Evolutionary conservation across 1,140 invertebrate genomes (phyloP).

Genomic region (Aphis gossypii): DNA sequence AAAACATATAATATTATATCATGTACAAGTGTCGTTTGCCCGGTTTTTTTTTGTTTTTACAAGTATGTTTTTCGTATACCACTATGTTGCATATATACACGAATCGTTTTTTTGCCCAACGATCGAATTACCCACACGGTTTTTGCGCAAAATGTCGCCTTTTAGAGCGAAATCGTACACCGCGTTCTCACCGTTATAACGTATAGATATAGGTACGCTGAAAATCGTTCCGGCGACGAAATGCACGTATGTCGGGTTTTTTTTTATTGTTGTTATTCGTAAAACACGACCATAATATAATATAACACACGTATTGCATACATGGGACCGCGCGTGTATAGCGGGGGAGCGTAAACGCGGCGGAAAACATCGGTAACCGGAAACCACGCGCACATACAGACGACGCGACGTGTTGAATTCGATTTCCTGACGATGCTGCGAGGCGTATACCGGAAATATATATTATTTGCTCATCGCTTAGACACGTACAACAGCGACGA

Average conservation of each 20-base stretch:
- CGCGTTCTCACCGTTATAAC: neutral
- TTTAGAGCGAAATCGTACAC: neutral
- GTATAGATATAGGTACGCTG: neutral
- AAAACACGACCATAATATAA: neutral
- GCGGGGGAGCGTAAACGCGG: too few species aligned
- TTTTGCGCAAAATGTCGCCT: neutral
- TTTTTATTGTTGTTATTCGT: neutral
- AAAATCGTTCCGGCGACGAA: neutral
- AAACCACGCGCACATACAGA: neutral
- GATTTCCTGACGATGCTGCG: slow-evolving; percentile 29
- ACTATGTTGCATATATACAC: neutral
- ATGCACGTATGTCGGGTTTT: neutral
- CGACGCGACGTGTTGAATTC: neutral
- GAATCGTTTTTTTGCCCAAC: neutral
- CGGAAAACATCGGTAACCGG: slow-evolving; percentile 16
- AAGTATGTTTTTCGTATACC: neutral
- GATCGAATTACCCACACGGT: neutral
- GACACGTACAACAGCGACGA: slow-evolving; percentile 26
- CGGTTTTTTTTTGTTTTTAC: neutral
- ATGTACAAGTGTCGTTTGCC: neutral
- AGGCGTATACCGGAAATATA: neutral
- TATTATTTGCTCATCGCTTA: neutral
- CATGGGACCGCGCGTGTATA: neutral
- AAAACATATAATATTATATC: neutral
- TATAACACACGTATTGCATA: neutral